phyloP scores from a whole-genome alignment of 2,797 vertebrate species.

The Tragelaphus oryx region DNA sequence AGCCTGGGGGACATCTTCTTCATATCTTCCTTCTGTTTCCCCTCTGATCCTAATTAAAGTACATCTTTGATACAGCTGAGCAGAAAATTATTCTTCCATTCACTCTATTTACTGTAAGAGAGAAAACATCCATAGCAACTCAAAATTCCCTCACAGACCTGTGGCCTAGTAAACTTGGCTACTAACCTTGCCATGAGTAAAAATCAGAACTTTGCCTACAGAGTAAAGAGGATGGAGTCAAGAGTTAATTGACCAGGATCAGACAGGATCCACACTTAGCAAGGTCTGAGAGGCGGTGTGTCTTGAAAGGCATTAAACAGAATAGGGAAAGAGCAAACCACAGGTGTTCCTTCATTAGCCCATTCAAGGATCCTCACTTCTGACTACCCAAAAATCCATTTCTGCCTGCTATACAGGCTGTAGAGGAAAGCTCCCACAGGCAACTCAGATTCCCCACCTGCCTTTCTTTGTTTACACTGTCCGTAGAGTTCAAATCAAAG shows the following conservation, averaged over 20 bases:
- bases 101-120: neutral
- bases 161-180: neutral
- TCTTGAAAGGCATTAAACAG: neutral
- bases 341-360: neutral
- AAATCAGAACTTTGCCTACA: neutral
- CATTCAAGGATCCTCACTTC: neutral
- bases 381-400: neutral
- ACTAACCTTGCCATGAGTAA: neutral
- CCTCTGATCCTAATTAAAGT: slow-evolving; percentile 46
- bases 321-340: neutral
- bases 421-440: neutral
- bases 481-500: neutral
- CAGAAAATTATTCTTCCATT: neutral
- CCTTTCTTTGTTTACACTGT: neutral
- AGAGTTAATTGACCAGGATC: neutral
- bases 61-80: slow-evolving; percentile 30
- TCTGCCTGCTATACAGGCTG: neutral
- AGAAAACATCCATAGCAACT: neutral
- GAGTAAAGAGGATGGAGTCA: neutral
- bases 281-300: neutral
- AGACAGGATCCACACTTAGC: neutral
- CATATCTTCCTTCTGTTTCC: slow-evolving; percentile 21
- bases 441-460: neutral
- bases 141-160: neutral
- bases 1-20: slow-evolving; percentile 30